Evolutionary conservation across 1,140 invertebrate genomes (phyloP), one percentile per base, ranked within the genome.

Genomic region (Hycleus phaleratus): DNA sequence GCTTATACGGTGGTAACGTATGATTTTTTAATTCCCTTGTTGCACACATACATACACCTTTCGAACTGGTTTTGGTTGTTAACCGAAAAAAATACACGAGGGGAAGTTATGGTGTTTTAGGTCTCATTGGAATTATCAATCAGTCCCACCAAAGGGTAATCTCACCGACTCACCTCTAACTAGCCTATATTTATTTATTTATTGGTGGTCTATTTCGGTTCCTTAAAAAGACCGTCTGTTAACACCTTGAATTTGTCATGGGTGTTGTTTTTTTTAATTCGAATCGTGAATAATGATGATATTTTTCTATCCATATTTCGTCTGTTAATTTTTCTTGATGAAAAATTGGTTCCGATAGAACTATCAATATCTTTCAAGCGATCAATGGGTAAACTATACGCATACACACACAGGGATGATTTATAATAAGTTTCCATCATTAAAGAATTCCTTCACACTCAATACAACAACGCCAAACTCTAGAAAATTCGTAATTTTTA

Each of bases 181-280:
- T 18, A 18, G 18, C 18, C 18, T 1, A 18, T 18, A 18, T 39
- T 39, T 39, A 39, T 38, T 9, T 38, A 7, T 39, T 39, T 39
- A 7, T 39, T 2, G 38, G 18, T 18, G 32, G 32, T 32, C 4
- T 4, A 32, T 32, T 32, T 32, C 32, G 32, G 32, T 7, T 32
- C 1, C 26, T 32, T 44, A 44, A 5, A 24, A 32, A 32, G 32
- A 32, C 46, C 46, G 46, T 24, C 10, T 24, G 46, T 64, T 64
- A 64, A 62, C 62, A 64, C 62, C 62, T 61, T 53, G 60, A 59
- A 64, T 64, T 64, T 54, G 62, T 59, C 59, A 64, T 43, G 62
- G 60, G 32, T 32, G 32, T 32, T 32, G 32, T 32, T 32, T 32
- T 32, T 32, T 32, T 32, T 32, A 49, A 47, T 26, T 11, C 11